Evolutionary conservation across 2,797 vertebrate genomes (phyloP), one percentile per base, ranked within the genome.

Genomic region (Macropus fuliginosus): DNA sequence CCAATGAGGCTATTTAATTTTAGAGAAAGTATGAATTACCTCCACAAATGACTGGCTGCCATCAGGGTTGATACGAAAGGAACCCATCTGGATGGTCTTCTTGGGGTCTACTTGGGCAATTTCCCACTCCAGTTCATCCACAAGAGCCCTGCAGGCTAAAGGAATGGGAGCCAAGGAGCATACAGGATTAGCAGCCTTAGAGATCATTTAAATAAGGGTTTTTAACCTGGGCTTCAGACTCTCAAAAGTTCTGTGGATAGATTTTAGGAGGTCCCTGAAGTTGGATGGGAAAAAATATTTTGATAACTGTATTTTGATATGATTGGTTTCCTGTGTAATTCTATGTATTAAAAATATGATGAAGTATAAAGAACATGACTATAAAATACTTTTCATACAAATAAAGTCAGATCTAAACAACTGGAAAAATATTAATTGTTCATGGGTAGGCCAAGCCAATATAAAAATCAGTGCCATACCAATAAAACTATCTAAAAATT

Each of bases 81-180:
- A 99, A 95, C 99, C 99, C 3, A 99, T 99, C 98, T 99, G 99
- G 98, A 99, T 99, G 98, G 99, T 99, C 98, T 99, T 99, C 98
- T 99, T 99, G 52, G 99, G 99, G 94, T 99, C 99, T 12, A 99
- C 98, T 95, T 99, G 99, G 29, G 99, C 98, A 52, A 99, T 99
- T 96, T 99, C 99, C 99, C 99, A 99, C 95, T 99, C 99, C 98
- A 99, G 98, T 98, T 99, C 99, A 90, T 99, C 99, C 94, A 99
- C 99, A 97, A 99, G 98, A 2, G 99, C 99, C 98, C 99, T 98
- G 98, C 99, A 99, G 1, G 99, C 99, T 99, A 98, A 24, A 0
- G 90, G 90, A 94, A 81, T 40, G 55, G 74, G 57, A 92, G 62
- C 87, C 56, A 6, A 56, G 21, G 13, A 54, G 21, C 34, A 74